Base-by-base conservation (phyloP, 2,888 invertebrate species). In the Agriopis aurantiaria region DNA sequence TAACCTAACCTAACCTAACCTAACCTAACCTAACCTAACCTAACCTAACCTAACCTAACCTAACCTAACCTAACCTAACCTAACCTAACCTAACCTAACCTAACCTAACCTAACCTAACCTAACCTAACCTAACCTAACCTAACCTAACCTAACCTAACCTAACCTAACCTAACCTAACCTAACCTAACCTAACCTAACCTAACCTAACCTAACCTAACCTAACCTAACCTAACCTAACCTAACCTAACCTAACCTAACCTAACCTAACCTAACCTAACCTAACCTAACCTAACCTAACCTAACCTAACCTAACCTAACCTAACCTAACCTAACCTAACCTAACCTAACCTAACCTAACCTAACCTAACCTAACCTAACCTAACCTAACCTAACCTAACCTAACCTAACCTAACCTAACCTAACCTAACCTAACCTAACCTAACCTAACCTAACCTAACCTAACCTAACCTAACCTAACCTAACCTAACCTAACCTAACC, bases 11-110 rank as follows among this genome's bases (percentile, higher is more conserved):
- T 46, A 46, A 46, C 46, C 46, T 46, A 46, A 72, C 72, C 72
- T n/a, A n/a, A n/a, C n/a, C n/a, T n/a, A n/a, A n/a, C 72, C 72
- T 72, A 74, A 74, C 74, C 70, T 74, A 69, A 74, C 69, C 71
- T 71, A 74, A 74, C 71, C 71, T 72, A 74, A 74, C 72, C 72
- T 69, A 73, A 73, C 69, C 69, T 67, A 67, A 73, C 65, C 70
- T 70, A 46, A 46, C 46, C 46, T 67, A 73, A 63, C 61, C 70
- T 69, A 67, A 69, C 68, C 66, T 71, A 69, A 69, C 69, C 67
- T 73, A 69, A 72, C 72, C 69, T 72, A 72, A 72, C 72, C 69
- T 69, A 72, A 72, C 72, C 69, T 66, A 72, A 69, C 69, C 69
- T 72, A 72, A 72, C 72, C 69, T 72, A 69, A 72, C 72, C 67